phyloP scores from a whole-genome alignment of 2,888 invertebrate genomes.

The Pogonocherus hispidulus region DNA sequence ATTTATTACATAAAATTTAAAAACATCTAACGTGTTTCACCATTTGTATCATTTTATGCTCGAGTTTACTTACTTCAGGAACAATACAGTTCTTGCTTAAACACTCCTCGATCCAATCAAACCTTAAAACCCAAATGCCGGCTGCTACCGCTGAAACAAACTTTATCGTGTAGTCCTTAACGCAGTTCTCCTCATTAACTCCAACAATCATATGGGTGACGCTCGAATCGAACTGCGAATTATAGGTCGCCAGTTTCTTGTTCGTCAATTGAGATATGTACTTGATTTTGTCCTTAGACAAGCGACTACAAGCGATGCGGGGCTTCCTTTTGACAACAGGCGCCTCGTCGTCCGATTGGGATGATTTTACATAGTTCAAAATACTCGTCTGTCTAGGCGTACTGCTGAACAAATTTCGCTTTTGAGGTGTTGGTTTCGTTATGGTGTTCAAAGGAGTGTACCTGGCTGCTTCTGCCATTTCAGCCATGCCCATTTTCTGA shows the following conservation, averaged over 20 bases:
- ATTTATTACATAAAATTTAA: too few species aligned
- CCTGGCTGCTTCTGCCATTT: constrained; percentile 50
- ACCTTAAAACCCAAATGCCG: constrained; percentile 73
- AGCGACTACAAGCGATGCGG: constrained; percentile 61
- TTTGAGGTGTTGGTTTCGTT: constrained; percentile 42
- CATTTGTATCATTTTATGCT: too few species aligned
- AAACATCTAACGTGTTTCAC: too few species aligned
- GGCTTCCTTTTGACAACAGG: constrained; percentile 52
- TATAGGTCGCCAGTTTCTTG: constrained; percentile 60
- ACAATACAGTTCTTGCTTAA: constrained; percentile 65
- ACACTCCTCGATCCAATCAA: constrained; percentile 72
- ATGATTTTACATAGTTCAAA: constrained; percentile 56
- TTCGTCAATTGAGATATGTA: constrained; percentile 58
- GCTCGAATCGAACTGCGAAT: constrained; percentile 53
- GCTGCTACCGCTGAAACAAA: constrained; percentile 73
- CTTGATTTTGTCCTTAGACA: constrained; percentile 58
- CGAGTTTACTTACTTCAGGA: constrained; percentile 69
- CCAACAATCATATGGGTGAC: constrained; percentile 66
- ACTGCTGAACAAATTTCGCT: constrained; percentile 50
- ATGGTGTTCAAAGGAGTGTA: constrained; percentile 56
- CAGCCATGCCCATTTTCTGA: constrained; percentile 7
- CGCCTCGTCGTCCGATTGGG: constrained; percentile 17
- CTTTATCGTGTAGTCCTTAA: constrained; percentile 69
- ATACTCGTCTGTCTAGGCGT: constrained; percentile 64
- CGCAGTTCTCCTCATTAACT: constrained; percentile 57